phyloP scores from a whole-genome alignment of 2,113 vertebrate species.

The Tenebrosternarchus preto region DNA sequence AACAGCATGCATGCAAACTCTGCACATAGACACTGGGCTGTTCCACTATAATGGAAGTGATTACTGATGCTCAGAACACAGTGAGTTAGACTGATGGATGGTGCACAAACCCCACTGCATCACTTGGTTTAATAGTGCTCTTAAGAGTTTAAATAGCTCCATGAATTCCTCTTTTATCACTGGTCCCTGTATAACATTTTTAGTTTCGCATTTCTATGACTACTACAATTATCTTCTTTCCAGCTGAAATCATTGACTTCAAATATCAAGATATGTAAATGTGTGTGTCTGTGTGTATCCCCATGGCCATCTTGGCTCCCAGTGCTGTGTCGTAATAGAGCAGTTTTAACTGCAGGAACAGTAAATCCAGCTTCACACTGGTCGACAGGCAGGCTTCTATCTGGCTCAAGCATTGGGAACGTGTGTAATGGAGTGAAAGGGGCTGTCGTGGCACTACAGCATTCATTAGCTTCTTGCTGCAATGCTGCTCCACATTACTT shows the following conservation, averaged over 20 bases:
- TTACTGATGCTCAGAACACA: conserved; percentile 1
- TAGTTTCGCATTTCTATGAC: conserved; percentile 10
- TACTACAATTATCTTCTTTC: conserved; percentile 6
- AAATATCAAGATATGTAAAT: background rate
- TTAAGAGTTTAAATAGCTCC: conserved; percentile 1
- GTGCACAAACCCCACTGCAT: background rate
- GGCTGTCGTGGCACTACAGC: conserved; percentile 46
- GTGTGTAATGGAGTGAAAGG: conserved; percentile 53
- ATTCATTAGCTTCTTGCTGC: conserved; percentile 40
- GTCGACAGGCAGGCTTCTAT: conserved; percentile 49
- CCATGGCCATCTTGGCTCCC: background rate
- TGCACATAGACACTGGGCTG: background rate
- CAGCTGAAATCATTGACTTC: conserved; percentile 10
- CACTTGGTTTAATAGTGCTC: conserved; percentile 14
- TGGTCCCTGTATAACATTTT: background rate
- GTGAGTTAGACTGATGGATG: background rate
- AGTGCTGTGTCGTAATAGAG: conserved; percentile 41
- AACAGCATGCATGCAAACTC: background rate
- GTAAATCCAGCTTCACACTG: conserved; percentile 54
- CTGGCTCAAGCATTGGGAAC: conserved; percentile 49
- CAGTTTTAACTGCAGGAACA: conserved; percentile 39
- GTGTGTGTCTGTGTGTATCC: conserved; percentile 24
- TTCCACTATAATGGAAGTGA: conserved; percentile 4
- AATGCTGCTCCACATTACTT: conserved; percentile 40
- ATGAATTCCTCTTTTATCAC: background rate